Evolutionary conservation across 2,797 vertebrate genomes (phyloP), one percentile per base, ranked within the genome.

Genomic region (Pseudochromis fuscus): DNA sequence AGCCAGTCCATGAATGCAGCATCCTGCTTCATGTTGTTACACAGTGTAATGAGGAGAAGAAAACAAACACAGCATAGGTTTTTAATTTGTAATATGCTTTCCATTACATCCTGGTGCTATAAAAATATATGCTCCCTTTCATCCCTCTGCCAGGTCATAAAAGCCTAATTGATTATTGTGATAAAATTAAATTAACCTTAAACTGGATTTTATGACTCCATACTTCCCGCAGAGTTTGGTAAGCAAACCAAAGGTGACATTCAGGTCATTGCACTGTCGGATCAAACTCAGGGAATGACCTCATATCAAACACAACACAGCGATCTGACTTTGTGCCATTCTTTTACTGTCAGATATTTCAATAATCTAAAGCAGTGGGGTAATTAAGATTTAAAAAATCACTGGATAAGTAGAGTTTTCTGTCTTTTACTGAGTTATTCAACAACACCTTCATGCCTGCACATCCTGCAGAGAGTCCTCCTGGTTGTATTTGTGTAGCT

Each of bases 121-220:
- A 53, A 75, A 28, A 60, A 58, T 53, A 66, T 38, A 71, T 52
- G 35, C 38, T 44, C 31, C 40, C 72, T 69, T 73, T 56, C 67
- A 57, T 79, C 76, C 60, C 59, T n/a, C 30, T 55, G 64, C 75
- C 80, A 83, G 61, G 21, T 77, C 59, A 84, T 80, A 81, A 79
- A 86, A 77, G 7, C 64, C 15, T 52, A 74, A 65, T 81, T 76
- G 40, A 75, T 85, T 84, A 67, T 72, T 82, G 84, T 68, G 61
- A 74, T 79, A 58, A 71, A 71, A 84, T 76, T 64, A 80, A 81
- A 79, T 55, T 50, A 77, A 72, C 63, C 30, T 40, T 42, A 45
- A 69, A 31, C 45, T 60, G 62, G 38, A 44, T 67, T 82, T 87
- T 76, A 89, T 75, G 75, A 68, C 55, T 73, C 23, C 59, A 65